Percentiles rank a stretch among this genome's conserved stretches.
Conservation (phyloP, 1,140 invertebrate genomes). For the Cydia amplana region DNA sequence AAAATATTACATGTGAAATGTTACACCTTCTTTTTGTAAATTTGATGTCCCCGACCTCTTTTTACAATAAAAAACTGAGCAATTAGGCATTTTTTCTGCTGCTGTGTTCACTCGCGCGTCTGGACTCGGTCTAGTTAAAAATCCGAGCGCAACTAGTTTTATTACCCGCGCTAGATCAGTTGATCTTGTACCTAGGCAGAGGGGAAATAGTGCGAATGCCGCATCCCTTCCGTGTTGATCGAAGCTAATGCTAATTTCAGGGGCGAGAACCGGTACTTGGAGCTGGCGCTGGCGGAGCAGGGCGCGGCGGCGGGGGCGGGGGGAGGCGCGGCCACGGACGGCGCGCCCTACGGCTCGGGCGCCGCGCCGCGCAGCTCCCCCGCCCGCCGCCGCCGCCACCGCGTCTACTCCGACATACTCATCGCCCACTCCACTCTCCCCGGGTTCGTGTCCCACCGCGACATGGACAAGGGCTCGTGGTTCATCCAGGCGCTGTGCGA, state of each 20-base stretch:
- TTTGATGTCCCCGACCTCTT: too few species aligned
- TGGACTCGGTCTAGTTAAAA: too few species aligned
- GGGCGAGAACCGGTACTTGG: conserved; percentile 35
- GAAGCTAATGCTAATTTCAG: background rate
- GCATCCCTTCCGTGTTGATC: too few species aligned
- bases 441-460: conserved; percentile 79
- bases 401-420: conserved; percentile 83
- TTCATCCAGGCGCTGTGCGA: conserved; percentile 85
- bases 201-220: too few species aligned
- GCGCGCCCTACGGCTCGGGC: conserved; percentile 33
- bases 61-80: too few species aligned
- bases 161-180: too few species aligned
- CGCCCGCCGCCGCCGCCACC: conserved; percentile 40
- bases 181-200: too few species aligned
- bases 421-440: conserved; percentile 84
- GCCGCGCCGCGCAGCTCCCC: conserved; percentile 37
- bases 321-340: conserved; percentile 30
- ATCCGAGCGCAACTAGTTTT: too few species aligned
- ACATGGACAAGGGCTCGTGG: conserved; percentile 82
- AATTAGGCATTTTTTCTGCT: too few species aligned
- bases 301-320: background rate
- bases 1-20: too few species aligned
- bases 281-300: conserved; percentile 17
- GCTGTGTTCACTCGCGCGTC: too few species aligned
- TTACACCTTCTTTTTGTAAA: too few species aligned